A percentile compares a stretch with the other conserved stretches of the same genome.
Evolutionary conservation across 2,113 vertebrate species (phyloP).

Genomic region (Dasyurus viverrinus): DNA sequence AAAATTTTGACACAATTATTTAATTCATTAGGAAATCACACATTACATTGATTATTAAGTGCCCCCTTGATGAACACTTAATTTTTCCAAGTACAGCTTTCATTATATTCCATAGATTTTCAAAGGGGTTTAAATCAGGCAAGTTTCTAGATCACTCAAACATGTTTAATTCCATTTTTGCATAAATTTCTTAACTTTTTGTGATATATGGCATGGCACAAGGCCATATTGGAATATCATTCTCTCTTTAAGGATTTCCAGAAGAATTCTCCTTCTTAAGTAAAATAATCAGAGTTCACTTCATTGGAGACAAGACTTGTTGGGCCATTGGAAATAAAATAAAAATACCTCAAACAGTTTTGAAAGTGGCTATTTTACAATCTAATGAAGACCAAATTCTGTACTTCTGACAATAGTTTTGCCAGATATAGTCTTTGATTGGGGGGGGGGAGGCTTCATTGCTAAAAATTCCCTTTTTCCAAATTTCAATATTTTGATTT

Average conservation of each 20-base stretch:
- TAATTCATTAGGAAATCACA: background rate
- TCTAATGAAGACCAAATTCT: background rate
- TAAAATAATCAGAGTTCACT: background rate
- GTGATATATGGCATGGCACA: background rate
- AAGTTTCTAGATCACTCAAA: background rate
- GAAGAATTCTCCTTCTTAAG: background rate
- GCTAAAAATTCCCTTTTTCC: background rate
- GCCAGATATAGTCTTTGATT: background rate
- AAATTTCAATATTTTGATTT: background rate
- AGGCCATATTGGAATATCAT: background rate
- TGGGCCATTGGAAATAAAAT: background rate
- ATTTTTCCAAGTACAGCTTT: background rate
- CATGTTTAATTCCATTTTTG: too few relatives aligned
- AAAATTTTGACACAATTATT: background rate
- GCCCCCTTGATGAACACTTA: background rate
- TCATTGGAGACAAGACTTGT: background rate
- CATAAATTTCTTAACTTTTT: background rate
- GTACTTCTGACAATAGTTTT: background rate
- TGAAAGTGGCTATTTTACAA: background rate
- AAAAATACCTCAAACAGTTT: background rate
- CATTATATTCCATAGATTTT: background rate
- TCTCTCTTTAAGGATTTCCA: background rate
- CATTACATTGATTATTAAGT: background rate
- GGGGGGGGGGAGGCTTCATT: background rate
- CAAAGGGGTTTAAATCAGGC: background rate